Percentiles rank a stretch among this genome's conserved stretches.
Conservation (phyloP, 2,888 invertebrate genomes). For the Himalopsyche japonica region DNA sequence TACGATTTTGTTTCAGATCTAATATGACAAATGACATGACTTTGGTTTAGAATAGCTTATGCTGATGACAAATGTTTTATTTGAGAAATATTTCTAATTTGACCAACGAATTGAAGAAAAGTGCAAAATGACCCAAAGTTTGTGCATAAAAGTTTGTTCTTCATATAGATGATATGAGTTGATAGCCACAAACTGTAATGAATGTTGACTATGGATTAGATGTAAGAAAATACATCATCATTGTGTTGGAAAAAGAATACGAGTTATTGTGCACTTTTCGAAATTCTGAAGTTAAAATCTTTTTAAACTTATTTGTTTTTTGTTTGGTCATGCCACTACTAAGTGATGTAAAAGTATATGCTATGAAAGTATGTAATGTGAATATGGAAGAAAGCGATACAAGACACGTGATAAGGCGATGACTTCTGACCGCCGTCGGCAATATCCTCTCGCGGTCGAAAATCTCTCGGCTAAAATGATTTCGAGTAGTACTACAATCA, state of each 20-base stretch:
- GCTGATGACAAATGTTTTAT: too few species aligned
- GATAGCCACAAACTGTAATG: too few species aligned
- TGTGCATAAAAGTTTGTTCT: too few species aligned
- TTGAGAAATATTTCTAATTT: too few species aligned
- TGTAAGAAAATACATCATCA: too few species aligned
- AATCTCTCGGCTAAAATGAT: background rate
- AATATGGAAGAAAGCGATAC: background rate
- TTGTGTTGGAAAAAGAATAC: too few species aligned
- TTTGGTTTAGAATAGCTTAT: background rate
- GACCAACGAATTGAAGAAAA: too few species aligned
- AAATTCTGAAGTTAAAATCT: too few species aligned
- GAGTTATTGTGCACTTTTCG: too few species aligned
- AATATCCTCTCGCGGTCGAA: background rate
- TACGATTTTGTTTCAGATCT: background rate
- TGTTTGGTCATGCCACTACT: background rate
- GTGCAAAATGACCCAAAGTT: too few species aligned
- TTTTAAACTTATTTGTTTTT: background rate
- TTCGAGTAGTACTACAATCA: conserved; percentile 38
- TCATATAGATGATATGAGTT: too few species aligned
- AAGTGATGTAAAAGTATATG: background rate
- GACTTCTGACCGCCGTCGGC: background rate
- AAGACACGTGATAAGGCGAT: background rate
- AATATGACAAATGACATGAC: background rate
- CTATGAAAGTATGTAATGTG: background rate
- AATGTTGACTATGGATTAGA: too few species aligned